Conservation (phyloP, 2,797 vertebrate genomes). For the Rachycentron canadum region DNA sequence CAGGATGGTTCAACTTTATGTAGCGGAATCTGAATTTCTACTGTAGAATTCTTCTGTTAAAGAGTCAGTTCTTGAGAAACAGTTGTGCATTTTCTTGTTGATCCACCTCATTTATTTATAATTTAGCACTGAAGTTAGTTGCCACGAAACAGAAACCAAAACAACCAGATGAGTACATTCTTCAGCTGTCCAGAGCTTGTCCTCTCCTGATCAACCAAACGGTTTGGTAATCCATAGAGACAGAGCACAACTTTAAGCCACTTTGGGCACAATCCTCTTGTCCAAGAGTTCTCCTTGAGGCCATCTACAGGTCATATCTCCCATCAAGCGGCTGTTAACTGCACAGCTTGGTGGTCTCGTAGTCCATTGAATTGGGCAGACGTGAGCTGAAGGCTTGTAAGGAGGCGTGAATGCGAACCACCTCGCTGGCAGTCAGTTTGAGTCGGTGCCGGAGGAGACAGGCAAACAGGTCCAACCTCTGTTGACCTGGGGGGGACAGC, state of each 20-base stretch:
- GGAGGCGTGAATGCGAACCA: conserved; percentile 94
- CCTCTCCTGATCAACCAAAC: conserved; percentile 51
- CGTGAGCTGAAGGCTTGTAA: conserved; percentile 94
- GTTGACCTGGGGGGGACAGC: conserved; percentile 93
- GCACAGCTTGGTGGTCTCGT: conserved; percentile 97
- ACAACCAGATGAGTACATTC: conserved; percentile 73
- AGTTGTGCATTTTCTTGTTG: conserved; percentile 63
- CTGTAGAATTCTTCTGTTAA: conserved; percentile 45
- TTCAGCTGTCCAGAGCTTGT: conserved; percentile 64
- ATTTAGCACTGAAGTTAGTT: conserved; percentile 58
- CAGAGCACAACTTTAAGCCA: conserved; percentile 40
- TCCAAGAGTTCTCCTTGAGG: conserved; percentile 36
- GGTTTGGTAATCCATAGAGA: conserved; percentile 65
- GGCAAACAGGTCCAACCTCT: conserved; percentile 93
- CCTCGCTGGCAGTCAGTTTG: conserved; percentile 95
- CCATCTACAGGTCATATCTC: conserved; percentile 31
- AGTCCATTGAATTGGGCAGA: conserved; percentile 95
- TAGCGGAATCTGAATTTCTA: conserved; percentile 66
- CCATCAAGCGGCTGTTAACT: conserved; percentile 89
- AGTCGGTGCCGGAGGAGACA: conserved; percentile 96
- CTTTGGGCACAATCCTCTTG: conserved; percentile 27
- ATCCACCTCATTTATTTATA: conserved; percentile 43
- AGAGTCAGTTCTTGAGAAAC: conserved; percentile 58
- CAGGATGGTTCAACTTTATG: conserved; percentile 73
- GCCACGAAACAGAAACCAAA: conserved; percentile 66